Conservation (phyloP, 53 echinoderm and acorn worm genomes). For the Mesocentrotus franciscanus region DNA sequence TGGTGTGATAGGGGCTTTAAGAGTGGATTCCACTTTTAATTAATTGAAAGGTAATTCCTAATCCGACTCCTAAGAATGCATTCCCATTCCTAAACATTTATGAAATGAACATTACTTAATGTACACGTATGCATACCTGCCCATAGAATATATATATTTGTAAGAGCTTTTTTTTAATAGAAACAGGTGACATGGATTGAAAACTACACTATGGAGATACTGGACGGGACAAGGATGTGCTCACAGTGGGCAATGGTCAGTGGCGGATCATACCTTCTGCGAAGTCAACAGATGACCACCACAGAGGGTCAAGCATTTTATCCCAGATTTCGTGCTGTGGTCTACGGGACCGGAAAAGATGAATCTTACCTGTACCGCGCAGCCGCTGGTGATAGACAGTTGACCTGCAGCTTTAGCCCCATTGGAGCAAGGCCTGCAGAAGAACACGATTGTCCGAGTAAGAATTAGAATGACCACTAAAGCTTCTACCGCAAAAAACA, state of each 20-base stretch:
- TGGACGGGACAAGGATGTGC: neutral
- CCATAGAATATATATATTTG: no score
- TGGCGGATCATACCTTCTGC: neutral
- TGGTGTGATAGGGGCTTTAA: no score
- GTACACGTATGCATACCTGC: neutral
- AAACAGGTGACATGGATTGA: conserved; percentile 21
- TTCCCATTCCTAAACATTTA: no score
- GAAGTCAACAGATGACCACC: neutral
- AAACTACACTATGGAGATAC: neutral
- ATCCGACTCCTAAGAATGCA: no score
- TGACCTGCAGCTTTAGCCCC: neutral
- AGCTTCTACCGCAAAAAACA: neutral
- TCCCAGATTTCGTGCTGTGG: conserved; percentile 14
- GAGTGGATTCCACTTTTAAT: no score
- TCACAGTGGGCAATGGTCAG: neutral
- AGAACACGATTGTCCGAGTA: conserved; percentile 8
- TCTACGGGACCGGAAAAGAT: neutral
- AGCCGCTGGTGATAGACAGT: neutral
- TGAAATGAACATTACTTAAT: no score
- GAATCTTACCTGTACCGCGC: conserved; percentile 31
- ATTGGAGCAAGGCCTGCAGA: neutral
- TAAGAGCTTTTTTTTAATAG: neutral
- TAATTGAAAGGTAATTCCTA: no score
- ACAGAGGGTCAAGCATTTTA: neutral
- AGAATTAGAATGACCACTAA: neutral